A percentile compares a stretch with the other conserved stretches of the same genome.
Evolutionary conservation across 2,888 invertebrate genomes (phyloP).

Genomic region (Odontothrips loti): DNA sequence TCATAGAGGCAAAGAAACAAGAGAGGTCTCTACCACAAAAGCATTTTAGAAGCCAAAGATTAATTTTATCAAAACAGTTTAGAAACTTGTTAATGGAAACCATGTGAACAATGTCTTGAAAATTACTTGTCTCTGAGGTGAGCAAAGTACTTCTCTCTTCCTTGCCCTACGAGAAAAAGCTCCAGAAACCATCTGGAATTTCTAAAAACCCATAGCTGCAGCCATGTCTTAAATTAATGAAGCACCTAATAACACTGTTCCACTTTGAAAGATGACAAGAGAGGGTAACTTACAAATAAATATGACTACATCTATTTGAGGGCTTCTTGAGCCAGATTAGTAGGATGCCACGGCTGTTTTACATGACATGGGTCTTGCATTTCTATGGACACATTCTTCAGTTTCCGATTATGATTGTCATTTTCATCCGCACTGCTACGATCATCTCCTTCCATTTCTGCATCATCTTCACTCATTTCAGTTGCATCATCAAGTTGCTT

Average conservation of each 20-base stretch:
- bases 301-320: neutral
- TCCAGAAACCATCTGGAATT: neutral
- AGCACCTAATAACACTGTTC: neutral
- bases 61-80: neutral
- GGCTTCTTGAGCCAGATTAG: slow-evolving; percentile 9
- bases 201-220: neutral
- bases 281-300: neutral
- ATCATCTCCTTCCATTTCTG: neutral
- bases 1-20: neutral
- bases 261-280: neutral
- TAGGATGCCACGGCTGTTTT: neutral
- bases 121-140: neutral
- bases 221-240: neutral
- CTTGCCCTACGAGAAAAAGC: neutral
- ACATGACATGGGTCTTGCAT: slow-evolving; percentile 13
- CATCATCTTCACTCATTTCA: neutral
- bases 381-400: neutral
- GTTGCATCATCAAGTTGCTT: neutral
- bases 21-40: neutral
- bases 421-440: slow-evolving; percentile 17
- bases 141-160: neutral
- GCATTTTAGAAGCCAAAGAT: neutral
- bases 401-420: slow-evolving; percentile 13
- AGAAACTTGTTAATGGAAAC: neutral
- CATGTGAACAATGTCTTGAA: neutral